Percentiles rank a stretch among this genome's conserved stretches.
These are phyloP conservation scores for Drosophila antonietae DNA, from an alignment of 2,888 invertebrate genomes.

Conservation along the genomic window DNA sequence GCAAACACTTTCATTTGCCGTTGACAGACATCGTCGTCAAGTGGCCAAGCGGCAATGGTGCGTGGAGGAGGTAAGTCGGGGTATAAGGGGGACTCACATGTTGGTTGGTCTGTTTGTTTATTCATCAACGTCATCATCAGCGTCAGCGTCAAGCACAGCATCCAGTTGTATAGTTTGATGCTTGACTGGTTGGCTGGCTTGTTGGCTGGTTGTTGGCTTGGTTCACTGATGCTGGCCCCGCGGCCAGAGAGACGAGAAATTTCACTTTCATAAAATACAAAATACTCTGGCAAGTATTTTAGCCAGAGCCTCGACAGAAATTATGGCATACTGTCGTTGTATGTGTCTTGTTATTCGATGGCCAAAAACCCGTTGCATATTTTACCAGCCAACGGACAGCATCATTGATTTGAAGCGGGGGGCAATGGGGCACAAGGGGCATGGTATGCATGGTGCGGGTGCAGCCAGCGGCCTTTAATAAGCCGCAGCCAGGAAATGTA, in stretches of 20 bases:
- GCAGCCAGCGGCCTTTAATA: conserved; percentile 62
- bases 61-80: not conserved
- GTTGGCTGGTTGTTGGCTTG: conserved; percentile 30
- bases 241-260: conserved; percentile 53
- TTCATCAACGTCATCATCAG: conserved; percentile 67
- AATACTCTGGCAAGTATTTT: conserved; percentile 53
- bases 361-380: conserved; percentile 56
- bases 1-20: conserved; percentile 77
- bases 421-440: not conserved
- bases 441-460: conserved; percentile 58
- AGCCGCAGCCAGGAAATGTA: conserved; percentile 58
- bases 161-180: conserved; percentile 50
- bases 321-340: conserved; percentile 51
- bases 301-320: conserved; percentile 47
- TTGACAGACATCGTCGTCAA: conserved; percentile 76
- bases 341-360: conserved; percentile 38
- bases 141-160: conserved; percentile 63
- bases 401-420: conserved; percentile 24
- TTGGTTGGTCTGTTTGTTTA: conserved; percentile 61
- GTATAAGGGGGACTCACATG: conserved; percentile 34
- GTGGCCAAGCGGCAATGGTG: conserved; percentile 49
- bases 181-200: conserved; percentile 20
- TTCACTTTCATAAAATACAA: conserved; percentile 64
- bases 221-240: conserved; percentile 53
- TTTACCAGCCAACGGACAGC: conserved; percentile 42